Evolutionary conservation across 2,797 vertebrate species (phyloP), one percentile per base, ranked within the genome.

Genomic region (Thamnophis elegans): DNA sequence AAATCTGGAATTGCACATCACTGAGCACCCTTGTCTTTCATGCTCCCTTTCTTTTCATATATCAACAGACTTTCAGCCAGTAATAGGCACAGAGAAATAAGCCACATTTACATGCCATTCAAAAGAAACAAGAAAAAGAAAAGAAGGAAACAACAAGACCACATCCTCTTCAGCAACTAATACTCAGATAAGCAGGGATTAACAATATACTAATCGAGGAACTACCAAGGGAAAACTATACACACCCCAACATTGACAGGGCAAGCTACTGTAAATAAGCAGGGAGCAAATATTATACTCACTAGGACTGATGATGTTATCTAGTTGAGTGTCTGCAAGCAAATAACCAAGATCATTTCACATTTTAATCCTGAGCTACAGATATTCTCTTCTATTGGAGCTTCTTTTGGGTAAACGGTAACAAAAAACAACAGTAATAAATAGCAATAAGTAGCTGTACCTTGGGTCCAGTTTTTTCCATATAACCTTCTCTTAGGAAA

Each of bases 381-480:
- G 14, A 73, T 36, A 73, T 73, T 36, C 13, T 36, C 14, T 73
- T 73, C 65, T 73, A 18, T 73, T 36, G 65, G 9, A 36, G 10
- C 20, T 25, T 82, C 36, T 78, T 78, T 78, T 42, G 10, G 73
- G 10, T 82, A 42, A 47, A 47, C 82, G 4, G 36, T 42, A 82
- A 82, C 36, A 82, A 82, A 47, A n/a, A 55, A 18, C 26, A 55
- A 54, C 4, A 36, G 32, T 28, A 25, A 88, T 59, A 59, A 26
- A 14, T 25, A 88, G 36, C 12, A 88, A 68, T 68, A 36, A 14
- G 58, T 22, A 88, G 12, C 18, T 42, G 32, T 96, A 98, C 98
- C 98, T 97, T 98, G 87, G 98, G 98, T 32, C 99, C 99, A 0
- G 98, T 99, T 97, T 99, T 99, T 95, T 99, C 98, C 99, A 99